A percentile compares a stretch with the other conserved stretches of the same genome.
These are phyloP conservation scores for Teleogryllus oceanicus DNA, from an alignment of 2,888 invertebrate species.

Conservation along the genomic window DNA sequence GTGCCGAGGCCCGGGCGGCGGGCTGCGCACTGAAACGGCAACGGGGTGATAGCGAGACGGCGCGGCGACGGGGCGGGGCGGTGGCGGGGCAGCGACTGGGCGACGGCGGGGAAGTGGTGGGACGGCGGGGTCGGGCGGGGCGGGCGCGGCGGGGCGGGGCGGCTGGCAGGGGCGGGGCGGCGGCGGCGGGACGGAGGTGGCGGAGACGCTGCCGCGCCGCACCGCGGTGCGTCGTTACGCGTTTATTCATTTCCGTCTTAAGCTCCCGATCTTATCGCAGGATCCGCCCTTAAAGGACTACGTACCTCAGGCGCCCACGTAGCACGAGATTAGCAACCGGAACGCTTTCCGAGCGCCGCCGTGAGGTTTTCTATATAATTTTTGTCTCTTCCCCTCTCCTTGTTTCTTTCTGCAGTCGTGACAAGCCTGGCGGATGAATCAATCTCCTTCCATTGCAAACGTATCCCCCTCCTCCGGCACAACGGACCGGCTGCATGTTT, in stretches of 20 bases:
- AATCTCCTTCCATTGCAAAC: slow-evolving; percentile 24
- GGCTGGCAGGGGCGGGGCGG: no score
- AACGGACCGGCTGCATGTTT: slow-evolving; percentile 28
- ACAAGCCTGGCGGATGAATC: slow-evolving; percentile 25
- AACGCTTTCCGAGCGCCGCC: background rate
- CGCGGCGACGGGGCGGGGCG: no score
- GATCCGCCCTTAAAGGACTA: background rate
- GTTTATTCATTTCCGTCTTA: background rate
- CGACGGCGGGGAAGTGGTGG: no score
- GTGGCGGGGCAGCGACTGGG: no score
- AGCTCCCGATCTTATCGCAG: background rate
- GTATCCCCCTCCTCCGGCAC: background rate
- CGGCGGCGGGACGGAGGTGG: no score
- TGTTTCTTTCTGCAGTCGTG: slow-evolving; percentile 21
- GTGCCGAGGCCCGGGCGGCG: no score
- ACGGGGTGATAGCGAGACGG: no score
- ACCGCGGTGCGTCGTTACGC: background rate
- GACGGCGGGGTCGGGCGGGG: no score
- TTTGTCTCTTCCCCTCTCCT: slow-evolving; percentile 1
- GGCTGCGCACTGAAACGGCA: no score
- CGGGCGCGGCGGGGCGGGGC: no score
- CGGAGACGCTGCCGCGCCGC: background rate
- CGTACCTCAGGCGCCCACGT: slow-evolving; percentile 4
- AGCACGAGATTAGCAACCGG: slow-evolving; percentile 18
- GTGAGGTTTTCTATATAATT: background rate